A percentile compares a stretch with the other conserved stretches of the same genome.
Evolutionary conservation across 2,888 invertebrate species (phyloP).

Genomic region (Glaucopsyche alexis): DNA sequence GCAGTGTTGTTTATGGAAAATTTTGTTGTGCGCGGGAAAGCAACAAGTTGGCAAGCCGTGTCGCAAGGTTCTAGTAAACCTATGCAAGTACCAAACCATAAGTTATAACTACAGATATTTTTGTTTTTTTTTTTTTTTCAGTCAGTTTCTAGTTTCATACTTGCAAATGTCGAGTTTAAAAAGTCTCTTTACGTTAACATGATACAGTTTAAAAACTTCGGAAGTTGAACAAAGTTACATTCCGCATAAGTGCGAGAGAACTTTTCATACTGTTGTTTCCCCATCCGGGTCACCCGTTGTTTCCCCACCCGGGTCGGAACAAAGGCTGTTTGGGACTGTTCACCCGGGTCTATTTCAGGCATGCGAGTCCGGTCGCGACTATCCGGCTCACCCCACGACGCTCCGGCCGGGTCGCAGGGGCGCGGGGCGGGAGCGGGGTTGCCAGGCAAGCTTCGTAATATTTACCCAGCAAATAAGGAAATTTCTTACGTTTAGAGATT

Average conservation of each 20-base stretch:
- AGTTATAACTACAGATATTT: neutral
- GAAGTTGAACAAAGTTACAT: conserved; percentile 6
- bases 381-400: conserved; percentile 53
- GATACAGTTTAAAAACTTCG: neutral
- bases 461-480: conserved; percentile 42
- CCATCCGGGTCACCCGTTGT: conserved; percentile 4
- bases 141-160: neutral
- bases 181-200: conserved; percentile 3
- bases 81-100: neutral
- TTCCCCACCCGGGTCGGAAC: neutral
- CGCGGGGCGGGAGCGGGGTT: conserved; percentile 57
- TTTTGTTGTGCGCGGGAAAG: neutral
- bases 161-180: neutral
- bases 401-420: conserved; percentile 65
- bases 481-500: conserved; percentile 30
- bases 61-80: neutral
- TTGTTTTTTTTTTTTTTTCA: neutral
- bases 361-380: conserved; percentile 18
- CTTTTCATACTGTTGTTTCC: conserved; percentile 2
- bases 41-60: neutral
- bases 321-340: neutral
- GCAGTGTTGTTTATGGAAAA: neutral
- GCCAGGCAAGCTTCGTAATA: conserved; percentile 46
- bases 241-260: neutral
- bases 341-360: conserved; percentile 1